Percentiles rank a stretch among this genome's conserved stretches.
phyloP scores from a whole-genome alignment of 1,140 invertebrate species.

The Dysdera silvatica region DNA sequence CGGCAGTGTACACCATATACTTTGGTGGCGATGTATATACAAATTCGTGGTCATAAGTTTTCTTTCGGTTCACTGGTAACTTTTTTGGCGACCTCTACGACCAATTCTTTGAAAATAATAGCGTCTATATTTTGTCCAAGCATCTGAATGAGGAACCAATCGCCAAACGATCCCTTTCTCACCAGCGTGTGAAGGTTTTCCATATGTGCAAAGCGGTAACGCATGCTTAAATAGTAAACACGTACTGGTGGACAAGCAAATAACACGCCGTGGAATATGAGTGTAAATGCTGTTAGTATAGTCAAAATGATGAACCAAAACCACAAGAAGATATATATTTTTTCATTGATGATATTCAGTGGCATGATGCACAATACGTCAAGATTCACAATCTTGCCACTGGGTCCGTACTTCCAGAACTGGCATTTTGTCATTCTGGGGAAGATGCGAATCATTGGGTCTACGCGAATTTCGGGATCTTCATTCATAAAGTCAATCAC shows the following conservation, averaged over 20 bases:
- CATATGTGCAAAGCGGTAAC: conserved; percentile 72
- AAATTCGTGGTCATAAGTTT: conserved; percentile 14
- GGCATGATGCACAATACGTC: conserved; percentile 80
- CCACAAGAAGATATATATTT: conserved; percentile 84
- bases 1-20: too few species aligned
- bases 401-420: conserved; percentile 75
- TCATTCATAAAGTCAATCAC: conserved; percentile 84
- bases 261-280: conserved; percentile 67
- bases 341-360: conserved; percentile 80
- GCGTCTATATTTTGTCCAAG: conserved; percentile 90
- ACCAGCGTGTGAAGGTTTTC: conserved; percentile 87
- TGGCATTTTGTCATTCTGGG: conserved; percentile 82
- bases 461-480: conserved; percentile 82
- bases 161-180: conserved; percentile 79
- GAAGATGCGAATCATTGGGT: conserved; percentile 92
- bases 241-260: conserved; percentile 72
- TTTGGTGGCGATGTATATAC: too few species aligned
- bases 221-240: conserved; percentile 77
- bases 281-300: conserved; percentile 60
- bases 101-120: conserved; percentile 82
- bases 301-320: conserved; percentile 78
- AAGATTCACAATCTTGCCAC: conserved; percentile 69
- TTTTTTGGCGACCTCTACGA: conserved; percentile 79
- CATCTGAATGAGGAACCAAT: conserved; percentile 93
- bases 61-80: conserved; percentile 45